Percentiles rank a stretch among this genome's conserved stretches.
Evolutionary conservation across 2,113 vertebrate genomes (phyloP).

Genomic region (Thamnaconus septentrionalis): DNA sequence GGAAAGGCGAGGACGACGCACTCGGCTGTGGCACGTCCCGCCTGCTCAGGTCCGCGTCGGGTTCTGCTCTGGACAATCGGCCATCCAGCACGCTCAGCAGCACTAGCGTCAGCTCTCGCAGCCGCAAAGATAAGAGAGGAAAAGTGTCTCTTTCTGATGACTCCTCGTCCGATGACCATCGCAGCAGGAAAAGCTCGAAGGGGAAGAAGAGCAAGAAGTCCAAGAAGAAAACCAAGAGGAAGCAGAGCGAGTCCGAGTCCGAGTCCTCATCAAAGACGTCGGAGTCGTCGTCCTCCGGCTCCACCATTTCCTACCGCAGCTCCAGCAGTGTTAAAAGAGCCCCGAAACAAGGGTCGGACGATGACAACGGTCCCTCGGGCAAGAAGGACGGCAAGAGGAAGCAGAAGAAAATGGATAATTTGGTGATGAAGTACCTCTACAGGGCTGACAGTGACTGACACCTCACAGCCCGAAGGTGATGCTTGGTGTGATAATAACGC

Average conservation of each 20-base stretch:
- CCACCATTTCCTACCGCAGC: slow-evolving; percentile 88
- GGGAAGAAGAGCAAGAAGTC: slow-evolving; percentile 69
- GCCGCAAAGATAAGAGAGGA: slow-evolving; percentile 64
- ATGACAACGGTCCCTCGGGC: slow-evolving; percentile 59
- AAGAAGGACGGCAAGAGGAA: slow-evolving; percentile 86
- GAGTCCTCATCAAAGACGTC: slow-evolving; percentile 78
- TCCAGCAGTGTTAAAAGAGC: slow-evolving; percentile 88
- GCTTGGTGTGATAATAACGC: slow-evolving; percentile 73
- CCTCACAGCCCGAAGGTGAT: slow-evolving; percentile 69
- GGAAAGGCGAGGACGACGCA: slow-evolving; percentile 68
- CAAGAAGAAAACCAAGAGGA: slow-evolving; percentile 79
- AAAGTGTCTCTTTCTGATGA: slow-evolving; percentile 72
- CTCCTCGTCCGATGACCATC: slow-evolving; percentile 68
- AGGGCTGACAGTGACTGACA: slow-evolving; percentile 93
- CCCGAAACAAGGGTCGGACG: slow-evolving; percentile 47
- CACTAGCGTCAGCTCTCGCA: slow-evolving; percentile 61
- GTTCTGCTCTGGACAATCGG: slow-evolving; percentile 79
- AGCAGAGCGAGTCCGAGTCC: slow-evolving; percentile 73
- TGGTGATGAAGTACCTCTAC: slow-evolving; percentile 98
- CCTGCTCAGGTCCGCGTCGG: slow-evolving; percentile 79
- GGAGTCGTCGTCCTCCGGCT: slow-evolving; percentile 71
- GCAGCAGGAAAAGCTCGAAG: slow-evolving; percentile 74
- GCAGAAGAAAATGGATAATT: slow-evolving; percentile 88
- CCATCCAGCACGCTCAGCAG: slow-evolving; percentile 65
- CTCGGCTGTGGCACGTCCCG: slow-evolving; percentile 58